Conservation (phyloP, 2,113 vertebrate genomes). For the Taurulus bubalis region DNA sequence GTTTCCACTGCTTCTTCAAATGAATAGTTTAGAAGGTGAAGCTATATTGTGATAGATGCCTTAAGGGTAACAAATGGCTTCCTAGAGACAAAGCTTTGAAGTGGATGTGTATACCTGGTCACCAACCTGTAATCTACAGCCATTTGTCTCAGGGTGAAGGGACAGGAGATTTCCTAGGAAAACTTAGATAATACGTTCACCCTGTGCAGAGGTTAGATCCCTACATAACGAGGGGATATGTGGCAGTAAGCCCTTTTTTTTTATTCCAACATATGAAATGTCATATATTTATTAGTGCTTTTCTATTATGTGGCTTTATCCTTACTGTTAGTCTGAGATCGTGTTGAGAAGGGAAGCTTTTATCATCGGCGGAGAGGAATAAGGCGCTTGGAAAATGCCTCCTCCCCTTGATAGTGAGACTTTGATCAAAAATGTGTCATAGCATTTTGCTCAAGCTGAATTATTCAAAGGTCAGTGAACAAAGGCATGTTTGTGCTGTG, state of each 20-base stretch:
- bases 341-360: constrained; percentile 58
- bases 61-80: constrained; percentile 74
- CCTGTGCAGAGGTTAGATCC: constrained; percentile 56
- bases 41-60: constrained; percentile 77
- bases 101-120: constrained; percentile 66
- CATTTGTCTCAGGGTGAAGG: constrained; percentile 69
- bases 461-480: constrained; percentile 83
- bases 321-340: constrained; percentile 41
- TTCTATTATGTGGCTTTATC: constrained; percentile 43
- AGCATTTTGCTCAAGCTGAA: constrained; percentile 76
- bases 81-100: constrained; percentile 73
- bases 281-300: constrained; percentile 53
- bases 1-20: constrained; percentile 77
- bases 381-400: constrained; percentile 64
- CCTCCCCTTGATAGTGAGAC: constrained; percentile 70
- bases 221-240: constrained; percentile 36
- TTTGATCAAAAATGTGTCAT: constrained; percentile 82
- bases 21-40: constrained; percentile 78
- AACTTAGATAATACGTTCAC: constrained; percentile 64
- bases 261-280: constrained; percentile 52
- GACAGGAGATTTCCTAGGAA: constrained; percentile 58
- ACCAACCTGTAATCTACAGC: constrained; percentile 75
- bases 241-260: constrained; percentile 30
- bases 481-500: constrained; percentile 75
- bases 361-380: constrained; percentile 64